Conservation (phyloP, 1,140 invertebrate genomes). For the Theocolax elegans region DNA sequence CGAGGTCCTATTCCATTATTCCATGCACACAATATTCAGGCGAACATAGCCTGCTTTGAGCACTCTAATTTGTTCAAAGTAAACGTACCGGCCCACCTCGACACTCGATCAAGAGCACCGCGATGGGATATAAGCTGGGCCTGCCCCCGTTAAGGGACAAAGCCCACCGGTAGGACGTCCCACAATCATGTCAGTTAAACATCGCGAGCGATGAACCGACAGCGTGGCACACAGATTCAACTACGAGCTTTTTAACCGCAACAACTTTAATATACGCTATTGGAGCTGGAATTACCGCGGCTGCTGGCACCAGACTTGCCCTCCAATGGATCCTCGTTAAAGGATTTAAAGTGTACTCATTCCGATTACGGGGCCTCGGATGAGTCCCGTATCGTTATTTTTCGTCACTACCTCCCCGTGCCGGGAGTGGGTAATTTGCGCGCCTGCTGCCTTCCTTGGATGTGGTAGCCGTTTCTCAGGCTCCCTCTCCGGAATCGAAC, state of each 20-base stretch:
- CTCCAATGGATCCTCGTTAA: constrained; percentile 85
- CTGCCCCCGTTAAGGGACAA: too few species aligned
- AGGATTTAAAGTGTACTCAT: constrained; percentile 78
- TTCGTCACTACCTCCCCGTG: constrained; percentile 85
- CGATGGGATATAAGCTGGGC: constrained; percentile 21
- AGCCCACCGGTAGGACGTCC: constrained; percentile 61
- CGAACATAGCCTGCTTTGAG: constrained; percentile 79
- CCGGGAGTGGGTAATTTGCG: constrained; percentile 87
- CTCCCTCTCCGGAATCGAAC: constrained; percentile 75
- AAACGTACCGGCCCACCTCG: constrained; percentile 75
- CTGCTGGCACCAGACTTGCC: constrained; percentile 93
- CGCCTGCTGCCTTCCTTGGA: constrained; percentile 86
- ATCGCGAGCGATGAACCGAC: constrained; percentile 69
- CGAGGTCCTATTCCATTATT: constrained; percentile 84
- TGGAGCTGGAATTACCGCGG: constrained; percentile 92
- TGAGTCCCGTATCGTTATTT: constrained; percentile 81
- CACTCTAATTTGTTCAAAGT: constrained; percentile 71
- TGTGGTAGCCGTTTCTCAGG: constrained; percentile 92
- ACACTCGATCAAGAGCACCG: constrained; percentile 62
- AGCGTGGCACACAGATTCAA: constrained; percentile 75
- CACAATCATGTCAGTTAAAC: constrained; percentile 60
- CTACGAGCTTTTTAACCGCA: constrained; percentile 83
- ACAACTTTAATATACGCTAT: constrained; percentile 90
- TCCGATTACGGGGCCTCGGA: constrained; percentile 79
- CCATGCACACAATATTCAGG: constrained; percentile 83